Base-by-base conservation (phyloP, 2,113 vertebrate species). In the Callaeas wilsoni region DNA sequence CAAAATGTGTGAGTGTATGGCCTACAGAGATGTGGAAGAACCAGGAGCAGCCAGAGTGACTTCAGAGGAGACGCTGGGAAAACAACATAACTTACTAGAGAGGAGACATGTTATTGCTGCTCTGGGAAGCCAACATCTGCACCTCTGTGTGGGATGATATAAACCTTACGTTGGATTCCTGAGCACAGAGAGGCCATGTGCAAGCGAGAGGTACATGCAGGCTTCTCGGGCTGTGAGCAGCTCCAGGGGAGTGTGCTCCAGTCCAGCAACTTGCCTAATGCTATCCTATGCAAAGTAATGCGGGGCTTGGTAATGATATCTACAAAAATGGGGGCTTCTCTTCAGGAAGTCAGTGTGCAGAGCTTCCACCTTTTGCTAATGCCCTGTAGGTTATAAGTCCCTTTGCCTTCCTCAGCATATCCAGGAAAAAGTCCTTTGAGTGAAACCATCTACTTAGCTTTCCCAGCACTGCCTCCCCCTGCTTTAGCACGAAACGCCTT, bases 111-210 rank as follows among this genome's bases (percentile, higher is more conserved):
- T 96, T 97, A 97, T 96, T 96, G 94, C 96, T 94, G 93, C 94
- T 94, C 91, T 84, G 96, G 95, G 95, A 94, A 96, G 93, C 87
- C 9, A 25, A 94, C 96, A 96, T 96, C 96, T 96, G 96, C 94
- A 94, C 87, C 93, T 96, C 89, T 94, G 93, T 95, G 94, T 96
- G 95, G 93, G 90, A 95, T 93, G 94, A 97, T 94, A 93, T 74
- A 96, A 97, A 96, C 94, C 94, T 93, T 96, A 89, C 91, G 12
- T 64, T 87, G 91, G 93, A 96, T 97, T 96, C 94, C 95, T 96
- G 94, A 94, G 91, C 84, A 53, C 81, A 86, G 89, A 84, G 95
- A 83, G 95, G 93, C 94, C 95, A 86, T 13, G 63, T 95, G 95
- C 78, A n/a, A 93, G 90, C 3, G 11, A 86, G 82, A 82, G 87